Evolutionary conservation across 2,797 vertebrate genomes (phyloP), one percentile per base, ranked within the genome.

Genomic region (Strix occidentalis): DNA sequence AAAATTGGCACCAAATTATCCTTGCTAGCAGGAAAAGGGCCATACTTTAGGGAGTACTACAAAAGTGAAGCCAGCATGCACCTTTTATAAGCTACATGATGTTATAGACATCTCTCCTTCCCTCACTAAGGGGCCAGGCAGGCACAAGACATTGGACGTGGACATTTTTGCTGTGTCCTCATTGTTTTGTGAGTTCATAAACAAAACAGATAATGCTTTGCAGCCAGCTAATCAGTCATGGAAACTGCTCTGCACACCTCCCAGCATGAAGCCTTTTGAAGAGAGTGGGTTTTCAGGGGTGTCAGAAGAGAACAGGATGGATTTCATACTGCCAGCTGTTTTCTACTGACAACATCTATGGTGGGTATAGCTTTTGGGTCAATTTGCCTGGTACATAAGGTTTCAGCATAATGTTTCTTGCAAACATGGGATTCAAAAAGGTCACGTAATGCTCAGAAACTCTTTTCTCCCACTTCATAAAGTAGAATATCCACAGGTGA

Each of bases 1-100:
- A 75, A 84, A 96, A 90, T 24, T 84, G 50, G 28, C 41, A 90
- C 13, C 19, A 93, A 82, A 88, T 91, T 91, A 53, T 75, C 54
- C 29, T 13, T 81, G 46, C 45, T 51, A 78, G 50, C 65, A 89
- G 76, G 69, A 90, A 90, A 60, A 13, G 61, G 25, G 26, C 13
- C 18, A 2, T 19, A 4, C 56, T 92, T 91, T 58, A 66, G 54
- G 25, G 35, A 72, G 23, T 31, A 12, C 17, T 76, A 54, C 12
- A 39, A 58, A 90, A 79, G 16, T 33, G 25, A 88, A 74, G 37
- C 50, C 50, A 87, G 39, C 53, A 48, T 14, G 31, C 0, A 18
- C 20, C 14, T 74, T 75, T 84, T 33, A 20, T 46, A 64, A 68
- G 7, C 31, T 43, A 13, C 45, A 13, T 54, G 50, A 39, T 46